These are phyloP conservation scores for Sphaeramia orbicularis DNA, from an alignment of 2,797 vertebrate genomes.

Conservation along the genomic window DNA sequence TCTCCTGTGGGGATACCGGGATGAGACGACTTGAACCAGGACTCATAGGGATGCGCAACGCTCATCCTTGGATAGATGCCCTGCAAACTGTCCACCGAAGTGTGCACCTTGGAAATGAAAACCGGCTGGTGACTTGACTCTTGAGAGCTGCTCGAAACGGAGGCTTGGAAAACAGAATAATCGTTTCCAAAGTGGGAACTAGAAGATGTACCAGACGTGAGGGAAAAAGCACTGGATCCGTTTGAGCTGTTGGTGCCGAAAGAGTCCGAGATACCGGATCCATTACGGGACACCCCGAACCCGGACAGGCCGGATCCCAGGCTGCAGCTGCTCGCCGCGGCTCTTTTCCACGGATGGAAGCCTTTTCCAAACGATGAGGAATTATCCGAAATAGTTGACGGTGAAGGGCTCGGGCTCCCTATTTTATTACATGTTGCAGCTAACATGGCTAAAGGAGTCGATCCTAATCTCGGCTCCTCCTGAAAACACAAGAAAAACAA, in stretches of 20 bases:
- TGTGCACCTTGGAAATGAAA: conserved; percentile 97
- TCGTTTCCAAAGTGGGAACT: conserved; percentile 95
- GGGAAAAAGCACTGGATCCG: conserved; percentile 95
- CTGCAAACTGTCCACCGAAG: conserved; percentile 95
- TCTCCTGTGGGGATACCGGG: conserved; percentile 91
- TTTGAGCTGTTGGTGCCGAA: conserved; percentile 90
- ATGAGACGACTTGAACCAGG: conserved; percentile 98
- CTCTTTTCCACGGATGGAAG: conserved; percentile 98
- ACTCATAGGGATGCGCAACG: conserved; percentile 96
- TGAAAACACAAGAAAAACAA: conserved; percentile 75
- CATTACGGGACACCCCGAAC: conserved; percentile 90
- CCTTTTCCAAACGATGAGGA: conserved; percentile 94
- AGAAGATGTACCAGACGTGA: conserved; percentile 91
- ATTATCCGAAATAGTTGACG: conserved; percentile 94
- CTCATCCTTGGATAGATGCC: conserved; percentile 97
- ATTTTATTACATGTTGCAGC: conserved; percentile 99
- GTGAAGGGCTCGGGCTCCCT: conserved; percentile 96
- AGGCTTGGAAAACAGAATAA: conserved; percentile 95
- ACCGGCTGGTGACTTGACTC: conserved; percentile 94
- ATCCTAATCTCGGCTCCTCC: conserved; percentile 99
- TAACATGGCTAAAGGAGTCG: conserved; percentile 99
- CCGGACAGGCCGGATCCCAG: conserved; percentile 91
- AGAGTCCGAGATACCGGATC: conserved; percentile 90
- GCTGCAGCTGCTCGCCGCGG: conserved; percentile 92
- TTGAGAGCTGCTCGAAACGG: conserved; percentile 89